A percentile compares a stretch with the other conserved stretches of the same genome.
phyloP scores from a whole-genome alignment of 2,888 invertebrate species.

The Amphiduros pacificus region DNA sequence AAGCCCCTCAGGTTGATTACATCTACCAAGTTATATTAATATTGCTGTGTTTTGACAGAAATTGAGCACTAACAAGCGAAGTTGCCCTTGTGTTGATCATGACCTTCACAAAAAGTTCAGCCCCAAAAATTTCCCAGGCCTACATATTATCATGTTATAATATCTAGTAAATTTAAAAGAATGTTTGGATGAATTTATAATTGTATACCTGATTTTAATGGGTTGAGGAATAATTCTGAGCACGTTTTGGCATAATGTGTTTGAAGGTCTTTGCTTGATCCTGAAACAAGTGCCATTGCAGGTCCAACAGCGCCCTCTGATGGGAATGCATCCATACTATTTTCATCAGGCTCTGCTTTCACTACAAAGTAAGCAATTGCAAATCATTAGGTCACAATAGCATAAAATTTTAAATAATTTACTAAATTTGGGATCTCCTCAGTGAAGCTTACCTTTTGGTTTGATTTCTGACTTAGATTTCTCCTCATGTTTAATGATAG shows the following conservation, averaged over 20 bases:
- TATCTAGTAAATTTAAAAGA: neutral
- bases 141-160: neutral
- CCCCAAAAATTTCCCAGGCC: too few relatives aligned
- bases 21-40: too few relatives aligned
- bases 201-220: conserved; percentile 10
- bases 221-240: conserved; percentile 10
- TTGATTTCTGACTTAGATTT: conserved; percentile 10
- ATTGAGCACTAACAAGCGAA: too few relatives aligned
- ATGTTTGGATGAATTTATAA: neutral
- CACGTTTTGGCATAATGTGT: neutral
- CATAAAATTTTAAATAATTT: too few relatives aligned
- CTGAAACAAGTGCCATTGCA: neutral
- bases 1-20: too few relatives aligned
- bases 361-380: neutral
- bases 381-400: too few relatives aligned
- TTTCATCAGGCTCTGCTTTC: neutral
- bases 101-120: too few relatives aligned
- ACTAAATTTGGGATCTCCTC: neutral
- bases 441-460: neutral
- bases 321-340: neutral
- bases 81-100: too few relatives aligned
- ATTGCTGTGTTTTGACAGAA: too few relatives aligned
- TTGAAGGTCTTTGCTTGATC: neutral
- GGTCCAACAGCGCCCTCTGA: neutral
- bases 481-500: conserved; percentile 11